These are phyloP conservation scores for Xenus cinereus DNA, from an alignment of 2,113 vertebrate species.

Conservation along the genomic window DNA sequence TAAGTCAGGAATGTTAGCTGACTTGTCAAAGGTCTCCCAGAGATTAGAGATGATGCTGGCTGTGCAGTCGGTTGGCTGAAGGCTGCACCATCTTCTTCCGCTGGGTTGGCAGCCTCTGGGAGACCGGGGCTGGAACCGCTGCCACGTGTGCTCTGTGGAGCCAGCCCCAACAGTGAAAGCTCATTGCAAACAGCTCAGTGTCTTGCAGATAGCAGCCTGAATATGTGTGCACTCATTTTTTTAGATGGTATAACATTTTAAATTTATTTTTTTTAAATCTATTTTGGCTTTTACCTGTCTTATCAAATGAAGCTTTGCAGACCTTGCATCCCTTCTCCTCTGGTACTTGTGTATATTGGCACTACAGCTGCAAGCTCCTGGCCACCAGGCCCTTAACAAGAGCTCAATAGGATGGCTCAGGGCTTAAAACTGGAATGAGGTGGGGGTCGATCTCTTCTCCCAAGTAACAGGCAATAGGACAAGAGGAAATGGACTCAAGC, in stretches of 20 bases:
- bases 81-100: background rate
- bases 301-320: background rate
- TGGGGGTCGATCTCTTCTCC: background rate
- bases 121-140: background rate
- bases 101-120: background rate
- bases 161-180: background rate
- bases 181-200: background rate
- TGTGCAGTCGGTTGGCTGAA: background rate
- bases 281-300: background rate
- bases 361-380: background rate
- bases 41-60: background rate
- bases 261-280: background rate
- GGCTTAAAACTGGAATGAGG: background rate
- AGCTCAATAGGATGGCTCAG: background rate
- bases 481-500: background rate
- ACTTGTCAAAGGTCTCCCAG: conserved; percentile 26
- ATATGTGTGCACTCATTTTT: background rate
- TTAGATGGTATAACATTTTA: background rate
- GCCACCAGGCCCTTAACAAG: background rate
- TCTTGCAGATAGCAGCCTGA: background rate
- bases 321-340: background rate
- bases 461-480: background rate
- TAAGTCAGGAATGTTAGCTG: background rate
- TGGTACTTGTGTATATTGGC: background rate
- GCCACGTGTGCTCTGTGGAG: background rate